Evolutionary conservation across 1,140 invertebrate species (phyloP).

Genomic region (Idris sp.): DNA sequence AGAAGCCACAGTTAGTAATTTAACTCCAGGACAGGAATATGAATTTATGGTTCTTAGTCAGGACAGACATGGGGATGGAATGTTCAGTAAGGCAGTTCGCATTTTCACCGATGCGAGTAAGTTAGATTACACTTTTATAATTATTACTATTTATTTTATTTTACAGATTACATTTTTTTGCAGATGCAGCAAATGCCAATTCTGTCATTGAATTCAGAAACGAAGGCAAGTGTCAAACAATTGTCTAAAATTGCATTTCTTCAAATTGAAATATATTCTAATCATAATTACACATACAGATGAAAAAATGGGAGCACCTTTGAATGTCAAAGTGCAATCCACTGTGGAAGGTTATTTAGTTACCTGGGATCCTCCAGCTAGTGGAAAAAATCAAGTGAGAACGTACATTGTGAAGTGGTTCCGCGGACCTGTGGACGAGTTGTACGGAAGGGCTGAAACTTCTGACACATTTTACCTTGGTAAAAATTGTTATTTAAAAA

Average conservation of each 20-base stretch:
- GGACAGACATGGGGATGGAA: conserved; percentile 91
- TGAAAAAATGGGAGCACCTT: conserved; percentile 80
- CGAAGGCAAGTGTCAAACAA: conserved; percentile 28
- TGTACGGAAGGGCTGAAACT: conserved; percentile 82
- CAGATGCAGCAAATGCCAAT: too few species aligned
- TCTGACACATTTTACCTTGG: conserved; percentile 81
- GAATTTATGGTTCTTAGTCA: conserved; percentile 94
- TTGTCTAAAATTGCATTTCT: neutral
- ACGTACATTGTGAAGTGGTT: conserved; percentile 82
- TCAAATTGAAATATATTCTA: too few species aligned
- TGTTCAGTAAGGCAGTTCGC: conserved; percentile 91
- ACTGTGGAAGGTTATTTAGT: conserved; percentile 83
- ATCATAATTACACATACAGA: too few species aligned
- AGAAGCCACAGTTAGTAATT: conserved; percentile 87
- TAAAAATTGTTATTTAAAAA: conserved; percentile 53
- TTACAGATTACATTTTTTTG: neutral
- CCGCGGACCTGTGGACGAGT: conserved; percentile 79
- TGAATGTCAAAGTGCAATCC: conserved; percentile 82
- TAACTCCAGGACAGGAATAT: conserved; percentile 88
- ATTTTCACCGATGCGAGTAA: conserved; percentile 83
- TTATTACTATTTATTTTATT: too few species aligned
- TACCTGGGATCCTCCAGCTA: conserved; percentile 84
- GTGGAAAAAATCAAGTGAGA: conserved; percentile 79
- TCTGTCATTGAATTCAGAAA: conserved; percentile 29
- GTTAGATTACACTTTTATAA: conserved; percentile 20